Percentiles rank a stretch among this genome's conserved stretches.
Conservation (phyloP, 2,113 vertebrate genomes). For the Pomatostomus ruficeps region DNA sequence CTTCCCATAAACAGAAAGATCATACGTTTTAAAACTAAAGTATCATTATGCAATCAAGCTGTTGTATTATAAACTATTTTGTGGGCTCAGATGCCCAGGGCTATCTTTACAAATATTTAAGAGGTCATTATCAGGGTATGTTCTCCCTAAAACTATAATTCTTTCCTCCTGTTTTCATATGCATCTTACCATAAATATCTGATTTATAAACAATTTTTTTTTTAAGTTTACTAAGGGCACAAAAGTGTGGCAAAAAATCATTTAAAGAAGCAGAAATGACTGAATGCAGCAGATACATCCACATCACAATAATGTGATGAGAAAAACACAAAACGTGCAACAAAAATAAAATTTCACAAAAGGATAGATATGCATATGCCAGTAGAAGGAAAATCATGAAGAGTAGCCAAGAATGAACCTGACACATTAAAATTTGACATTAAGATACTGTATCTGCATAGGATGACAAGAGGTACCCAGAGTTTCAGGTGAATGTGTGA, state of each 20-base stretch:
- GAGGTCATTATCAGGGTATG: slow-evolving; percentile 60
- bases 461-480: background rate
- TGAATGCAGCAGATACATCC: background rate
- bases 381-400: background rate
- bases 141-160: slow-evolving; percentile 59
- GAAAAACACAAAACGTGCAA: background rate
- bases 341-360: background rate
- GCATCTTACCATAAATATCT: slow-evolving; percentile 45
- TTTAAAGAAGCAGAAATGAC: background rate
- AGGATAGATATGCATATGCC: background rate
- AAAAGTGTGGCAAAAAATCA: background rate
- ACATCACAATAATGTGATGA: background rate
- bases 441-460: background rate
- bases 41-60: slow-evolving; percentile 68
- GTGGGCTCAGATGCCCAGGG: slow-evolving; percentile 63
- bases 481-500: background rate
- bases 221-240: background rate
- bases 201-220: slow-evolving; percentile 27
- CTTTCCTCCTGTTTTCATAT: slow-evolving; percentile 50
- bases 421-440: background rate
- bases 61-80: slow-evolving; percentile 68
- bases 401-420: background rate
- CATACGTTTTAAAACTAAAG: slow-evolving; percentile 63
- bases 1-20: slow-evolving; percentile 66
- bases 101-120: slow-evolving; percentile 68